Conservation (phyloP, 2,797 vertebrate species). For the Xenops minutus region DNA sequence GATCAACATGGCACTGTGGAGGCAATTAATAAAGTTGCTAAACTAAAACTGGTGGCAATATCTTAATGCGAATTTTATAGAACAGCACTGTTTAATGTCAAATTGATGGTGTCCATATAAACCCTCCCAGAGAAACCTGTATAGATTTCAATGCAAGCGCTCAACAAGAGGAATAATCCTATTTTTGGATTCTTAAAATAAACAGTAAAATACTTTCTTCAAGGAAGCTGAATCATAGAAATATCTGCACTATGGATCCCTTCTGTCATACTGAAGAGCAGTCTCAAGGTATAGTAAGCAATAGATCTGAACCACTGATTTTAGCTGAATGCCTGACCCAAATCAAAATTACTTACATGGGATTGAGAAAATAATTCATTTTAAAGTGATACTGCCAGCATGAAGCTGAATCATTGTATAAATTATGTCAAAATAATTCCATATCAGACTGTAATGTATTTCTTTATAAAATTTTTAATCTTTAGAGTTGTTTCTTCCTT, state of each 20-base stretch:
- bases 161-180: not conserved
- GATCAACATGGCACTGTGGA: not conserved
- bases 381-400: not conserved
- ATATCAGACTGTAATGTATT: not conserved
- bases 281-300: not conserved
- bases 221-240: not conserved
- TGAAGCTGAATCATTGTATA: not conserved
- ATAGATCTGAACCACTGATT: not conserved
- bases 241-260: not conserved
- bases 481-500: not conserved
- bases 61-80: not conserved
- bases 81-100: not conserved
- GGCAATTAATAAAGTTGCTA: not conserved
- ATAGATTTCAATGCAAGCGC: not conserved
- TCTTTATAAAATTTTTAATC: not conserved
- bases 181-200: not conserved
- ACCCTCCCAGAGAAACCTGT: not conserved
- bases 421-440: not conserved
- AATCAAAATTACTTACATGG: not conserved
- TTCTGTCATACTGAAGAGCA: not conserved
- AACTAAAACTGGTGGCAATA: not conserved
- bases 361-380: not conserved
- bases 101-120: not conserved
- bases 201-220: not conserved
- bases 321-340: accelerated